phyloP scores from a whole-genome alignment of 2,797 vertebrate species.

The Hypotaenidia okinawae region DNA sequence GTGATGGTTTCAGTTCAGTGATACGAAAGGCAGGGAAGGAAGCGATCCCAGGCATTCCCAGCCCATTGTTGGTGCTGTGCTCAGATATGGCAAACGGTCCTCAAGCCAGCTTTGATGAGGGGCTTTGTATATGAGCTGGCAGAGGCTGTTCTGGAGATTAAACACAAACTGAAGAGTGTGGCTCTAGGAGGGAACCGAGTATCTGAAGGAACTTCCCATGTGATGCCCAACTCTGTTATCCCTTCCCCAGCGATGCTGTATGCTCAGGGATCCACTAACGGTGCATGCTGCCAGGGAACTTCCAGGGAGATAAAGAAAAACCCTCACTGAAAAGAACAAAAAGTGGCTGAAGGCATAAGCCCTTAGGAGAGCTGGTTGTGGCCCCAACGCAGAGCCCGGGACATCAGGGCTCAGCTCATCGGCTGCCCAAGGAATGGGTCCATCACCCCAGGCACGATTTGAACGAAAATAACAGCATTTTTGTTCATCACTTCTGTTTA shows the following conservation, averaged over 20 bases:
- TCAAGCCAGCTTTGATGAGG: neutral
- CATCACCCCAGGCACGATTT: neutral
- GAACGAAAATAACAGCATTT: neutral
- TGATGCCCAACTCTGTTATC: neutral
- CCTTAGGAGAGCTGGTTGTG: neutral
- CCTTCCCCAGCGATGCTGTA: fast-evolving
- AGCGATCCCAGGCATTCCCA: slow-evolving; percentile 49
- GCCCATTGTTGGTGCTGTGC: slow-evolving; percentile 27
- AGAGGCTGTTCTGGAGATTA: neutral
- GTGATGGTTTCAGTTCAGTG: slow-evolving; percentile 72
- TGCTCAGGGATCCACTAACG: neutral
- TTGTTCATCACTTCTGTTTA: neutral
- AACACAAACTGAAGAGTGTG: neutral
- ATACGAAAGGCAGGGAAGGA: slow-evolving; percentile 74
- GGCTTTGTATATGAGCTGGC: neutral
- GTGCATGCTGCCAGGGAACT: neutral
- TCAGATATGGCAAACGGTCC: neutral
- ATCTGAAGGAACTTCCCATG: neutral
- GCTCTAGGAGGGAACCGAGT: neutral
- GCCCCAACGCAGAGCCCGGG: fast-evolving
- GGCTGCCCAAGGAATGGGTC: neutral
- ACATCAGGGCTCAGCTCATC: neutral
- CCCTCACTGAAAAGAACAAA: neutral
- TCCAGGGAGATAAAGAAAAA: neutral
- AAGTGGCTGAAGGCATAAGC: neutral